These are phyloP conservation scores for Poliocrania exsul DNA, from an alignment of 2,797 vertebrate genomes.

Conservation along the genomic window DNA sequence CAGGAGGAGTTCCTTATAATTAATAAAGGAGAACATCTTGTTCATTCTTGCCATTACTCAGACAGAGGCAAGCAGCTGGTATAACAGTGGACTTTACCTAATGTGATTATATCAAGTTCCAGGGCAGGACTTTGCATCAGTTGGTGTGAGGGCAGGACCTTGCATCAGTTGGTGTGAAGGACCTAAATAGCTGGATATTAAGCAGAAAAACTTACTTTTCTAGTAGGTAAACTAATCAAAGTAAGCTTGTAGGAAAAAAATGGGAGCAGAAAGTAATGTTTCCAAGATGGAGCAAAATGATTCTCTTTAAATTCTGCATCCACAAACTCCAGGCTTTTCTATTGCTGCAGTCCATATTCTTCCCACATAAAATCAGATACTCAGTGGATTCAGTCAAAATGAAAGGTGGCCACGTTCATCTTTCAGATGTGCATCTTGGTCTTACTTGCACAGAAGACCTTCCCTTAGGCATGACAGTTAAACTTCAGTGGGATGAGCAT, in stretches of 20 bases:
- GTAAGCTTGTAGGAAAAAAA: neutral
- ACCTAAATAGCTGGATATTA: neutral
- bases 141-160: neutral
- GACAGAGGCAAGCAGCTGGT: neutral
- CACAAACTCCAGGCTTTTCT: neutral
- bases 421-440: neutral
- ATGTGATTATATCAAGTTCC: neutral
- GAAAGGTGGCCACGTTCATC: neutral
- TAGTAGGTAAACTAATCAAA: neutral
- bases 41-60: neutral
- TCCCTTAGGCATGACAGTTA: neutral
- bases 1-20: neutral
- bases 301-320: neutral
- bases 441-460: neutral
- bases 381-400: neutral
- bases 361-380: neutral
- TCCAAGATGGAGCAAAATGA: neutral
- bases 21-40: neutral
- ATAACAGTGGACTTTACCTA: neutral
- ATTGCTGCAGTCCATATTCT: fast-evolving
- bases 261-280: neutral
- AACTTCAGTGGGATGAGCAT: neutral
- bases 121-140: neutral
- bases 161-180: neutral
- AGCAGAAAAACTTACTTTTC: neutral